Evolutionary conservation across 2,888 invertebrate genomes (phyloP), one percentile per base, ranked within the genome.

Genomic region (Campoletis raptor): DNA sequence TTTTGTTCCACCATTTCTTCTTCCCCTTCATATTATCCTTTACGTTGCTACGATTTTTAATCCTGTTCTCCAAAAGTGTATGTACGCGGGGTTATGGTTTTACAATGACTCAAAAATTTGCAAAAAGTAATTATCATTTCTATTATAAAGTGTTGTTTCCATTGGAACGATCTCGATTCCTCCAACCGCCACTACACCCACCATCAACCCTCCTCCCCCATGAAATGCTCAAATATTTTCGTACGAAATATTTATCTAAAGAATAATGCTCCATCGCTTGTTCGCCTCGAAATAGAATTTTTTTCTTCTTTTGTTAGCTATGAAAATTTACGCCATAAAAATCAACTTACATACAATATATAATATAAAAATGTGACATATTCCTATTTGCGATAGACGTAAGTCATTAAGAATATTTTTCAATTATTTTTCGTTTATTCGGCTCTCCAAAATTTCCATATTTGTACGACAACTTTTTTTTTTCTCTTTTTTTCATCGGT

Each of bases 151-250:
- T 74, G 54, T 82, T 57, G 69, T 72, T 67, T 79, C 54, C 61
- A 40, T 18, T 36, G 45, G 42, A 61, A 79, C 73, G 78, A 52
- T 76, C 42, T 70, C 66, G 12, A 67, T 37, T 40, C 67, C 52
- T 40, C 54, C 40, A 54, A n/a, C n/a, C n/a, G n/a, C n/a, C n/a
- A n/a, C n/a, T n/a, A n/a, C n/a, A n/a, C n/a, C n/a, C n/a, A n/a
- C n/a, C n/a, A n/a, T n/a, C n/a, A n/a, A n/a, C n/a, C n/a, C n/a
- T n/a, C n/a, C n/a, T 30, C 21, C 42, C 18, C 66, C 37, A 21
- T 30, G 52, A 79, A 81, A 84, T 74, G 86, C 86, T 86, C 86
- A 84, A 86, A 86, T 86, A 86, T 84, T 86, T 84, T 86, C 86
- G 64, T 84, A 86, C 80, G 81, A 78, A 81, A 78, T 73, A 73